A percentile compares a stretch with the other conserved stretches of the same genome.
These are phyloP conservation scores for Turnix velox DNA, from an alignment of 2,113 vertebrate genomes.

Conservation along the genomic window DNA sequence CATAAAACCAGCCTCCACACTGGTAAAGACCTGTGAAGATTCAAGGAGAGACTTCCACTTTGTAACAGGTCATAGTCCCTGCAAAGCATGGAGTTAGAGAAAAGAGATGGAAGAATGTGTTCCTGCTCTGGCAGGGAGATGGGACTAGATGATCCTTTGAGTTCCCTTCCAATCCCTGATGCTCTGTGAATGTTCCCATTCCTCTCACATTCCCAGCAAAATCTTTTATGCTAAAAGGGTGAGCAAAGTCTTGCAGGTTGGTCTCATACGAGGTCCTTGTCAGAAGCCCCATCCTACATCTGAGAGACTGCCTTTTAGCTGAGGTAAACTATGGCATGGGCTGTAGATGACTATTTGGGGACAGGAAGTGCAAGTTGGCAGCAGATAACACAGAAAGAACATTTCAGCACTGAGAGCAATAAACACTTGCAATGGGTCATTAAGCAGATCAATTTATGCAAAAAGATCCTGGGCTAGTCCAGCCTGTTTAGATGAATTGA, in stretches of 20 bases:
- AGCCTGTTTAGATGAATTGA: neutral
- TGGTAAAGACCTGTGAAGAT: neutral
- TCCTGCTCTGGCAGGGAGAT: too few relatives aligned
- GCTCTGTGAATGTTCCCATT: accelerated
- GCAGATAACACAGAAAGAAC: neutral
- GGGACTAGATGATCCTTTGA: too few relatives aligned
- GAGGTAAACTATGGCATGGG: neutral
- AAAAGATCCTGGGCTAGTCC: neutral
- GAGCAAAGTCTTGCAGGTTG: neutral
- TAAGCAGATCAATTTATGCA: neutral
- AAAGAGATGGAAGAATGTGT: neutral
- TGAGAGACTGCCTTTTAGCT: neutral
- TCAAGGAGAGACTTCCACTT: neutral
- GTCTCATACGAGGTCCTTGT: neutral
- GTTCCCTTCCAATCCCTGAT: too few relatives aligned
- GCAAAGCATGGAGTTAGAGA: neutral
- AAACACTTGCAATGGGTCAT: neutral
- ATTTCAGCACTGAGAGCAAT: neutral
- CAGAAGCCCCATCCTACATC: neutral
- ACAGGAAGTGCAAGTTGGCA: neutral
- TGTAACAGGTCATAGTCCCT: neutral
- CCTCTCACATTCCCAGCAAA: neutral
- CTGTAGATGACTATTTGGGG: neutral
- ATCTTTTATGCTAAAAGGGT: neutral
- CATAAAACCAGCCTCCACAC: neutral